phyloP scores from a whole-genome alignment of 2,113 vertebrate species.

The Dasyprocta punctata region DNA sequence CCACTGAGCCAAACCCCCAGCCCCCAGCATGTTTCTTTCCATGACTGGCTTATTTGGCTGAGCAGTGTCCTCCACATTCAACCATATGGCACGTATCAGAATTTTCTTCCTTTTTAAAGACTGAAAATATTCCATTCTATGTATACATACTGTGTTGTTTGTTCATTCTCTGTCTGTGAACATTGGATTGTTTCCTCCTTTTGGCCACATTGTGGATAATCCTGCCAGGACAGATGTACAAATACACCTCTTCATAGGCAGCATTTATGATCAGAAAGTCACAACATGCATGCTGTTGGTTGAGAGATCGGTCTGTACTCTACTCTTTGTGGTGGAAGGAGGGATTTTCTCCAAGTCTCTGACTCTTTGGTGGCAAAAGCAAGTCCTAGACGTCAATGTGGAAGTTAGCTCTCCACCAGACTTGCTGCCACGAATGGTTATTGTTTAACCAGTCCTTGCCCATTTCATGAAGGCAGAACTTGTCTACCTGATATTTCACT shows the following conservation, averaged over 20 bases:
- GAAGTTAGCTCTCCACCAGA: not conserved
- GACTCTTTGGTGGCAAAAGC: not conserved
- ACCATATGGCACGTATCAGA: not conserved
- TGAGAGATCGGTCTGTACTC: not conserved
- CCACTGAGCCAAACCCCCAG: too few species aligned
- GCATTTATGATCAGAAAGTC: not conserved
- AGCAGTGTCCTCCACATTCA: too few species aligned
- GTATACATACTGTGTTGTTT: not conserved
- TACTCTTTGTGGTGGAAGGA: not conserved
- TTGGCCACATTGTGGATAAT: not conserved
- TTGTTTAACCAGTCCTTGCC: not conserved
- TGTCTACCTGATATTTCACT: not conserved
- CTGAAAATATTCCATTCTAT: not conserved
- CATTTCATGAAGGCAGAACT: not conserved
- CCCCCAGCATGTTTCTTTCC: not conserved
- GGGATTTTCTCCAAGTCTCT: not conserved
- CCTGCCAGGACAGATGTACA: not conserved
- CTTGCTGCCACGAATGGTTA: not conserved
- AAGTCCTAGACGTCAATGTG: not conserved
- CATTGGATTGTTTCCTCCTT: not conserved
- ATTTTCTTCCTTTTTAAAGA: not conserved
- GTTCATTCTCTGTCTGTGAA: not conserved
- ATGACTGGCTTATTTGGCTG: not conserved
- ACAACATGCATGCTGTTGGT: not conserved
- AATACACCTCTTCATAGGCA: not conserved